Evolutionary conservation across 2,797 vertebrate genomes (phyloP).

Genomic region (Acipenser transmontanus): DNA sequence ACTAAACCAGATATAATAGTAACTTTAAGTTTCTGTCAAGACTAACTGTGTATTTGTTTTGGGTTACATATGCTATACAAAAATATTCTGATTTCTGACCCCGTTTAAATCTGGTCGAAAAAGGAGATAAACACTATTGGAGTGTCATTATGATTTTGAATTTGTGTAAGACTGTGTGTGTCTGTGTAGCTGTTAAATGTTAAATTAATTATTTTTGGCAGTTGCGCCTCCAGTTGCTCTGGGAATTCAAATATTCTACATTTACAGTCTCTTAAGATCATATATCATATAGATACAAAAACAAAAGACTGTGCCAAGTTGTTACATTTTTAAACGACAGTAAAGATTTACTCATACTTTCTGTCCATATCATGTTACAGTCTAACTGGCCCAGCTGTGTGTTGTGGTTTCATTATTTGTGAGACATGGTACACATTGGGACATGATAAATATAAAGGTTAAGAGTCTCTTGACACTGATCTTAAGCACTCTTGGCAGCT

Average conservation of each 20-base stretch:
- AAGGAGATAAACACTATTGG: background rate
- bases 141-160: background rate
- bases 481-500: constrained; percentile 29
- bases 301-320: constrained; percentile 32
- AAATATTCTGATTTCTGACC: background rate
- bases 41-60: background rate
- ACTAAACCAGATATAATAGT: too few species aligned
- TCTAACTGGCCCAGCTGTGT: constrained; percentile 38
- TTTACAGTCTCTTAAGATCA: constrained; percentile 39
- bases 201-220: background rate
- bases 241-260: constrained; percentile 40
- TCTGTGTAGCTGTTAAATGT: constrained; percentile 5
- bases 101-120: background rate
- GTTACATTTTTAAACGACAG: constrained; percentile 40
- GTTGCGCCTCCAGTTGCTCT: background rate
- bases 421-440: constrained; percentile 38
- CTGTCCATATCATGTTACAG: constrained; percentile 41
- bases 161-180: background rate
- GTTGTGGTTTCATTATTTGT: constrained; percentile 40
- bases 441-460: constrained; percentile 37
- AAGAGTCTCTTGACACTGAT: constrained; percentile 37
- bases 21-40: too few species aligned
- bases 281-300: constrained; percentile 28
- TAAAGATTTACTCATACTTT: constrained; percentile 38
- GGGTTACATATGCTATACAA: background rate